Evolutionary conservation across 64 coral and sea anemone genomes (phyloP), one percentile per base, ranked within the genome.

Genomic region (Montipora capricornis): DNA sequence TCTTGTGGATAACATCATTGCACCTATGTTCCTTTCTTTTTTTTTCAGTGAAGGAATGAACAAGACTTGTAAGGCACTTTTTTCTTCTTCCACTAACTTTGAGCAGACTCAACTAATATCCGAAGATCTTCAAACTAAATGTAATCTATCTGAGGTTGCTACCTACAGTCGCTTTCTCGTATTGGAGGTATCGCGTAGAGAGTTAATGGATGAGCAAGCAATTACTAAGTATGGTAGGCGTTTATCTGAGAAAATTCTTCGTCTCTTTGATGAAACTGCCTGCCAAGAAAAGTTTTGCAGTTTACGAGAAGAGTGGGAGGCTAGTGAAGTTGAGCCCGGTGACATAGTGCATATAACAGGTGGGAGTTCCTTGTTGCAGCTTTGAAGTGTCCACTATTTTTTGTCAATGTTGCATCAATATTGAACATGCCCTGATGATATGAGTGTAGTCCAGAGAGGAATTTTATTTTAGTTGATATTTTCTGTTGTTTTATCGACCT

Each of bases 301-400:
- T 81, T 77, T 98, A 61, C 49, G 96, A 47, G 93, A 95, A 64
- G 96, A 98, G 20, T 98, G 96, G 96, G 96, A 98, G 51, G 80
- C 84, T 87, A 98, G 90, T 20, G 96, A 98, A 87, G 90, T 98
- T 66, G 96, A 98, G 62, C 96, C 96, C 50, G 96, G 96, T 80
- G 96, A 98, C 61, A 67, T 98, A 87, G 96, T 98, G 17, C 96
- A 98, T 77, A 75, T 98, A 10, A 98, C 96, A 74, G 96, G 96
- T 97, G 66, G 12, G 88, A 44, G 4, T n/a, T 71, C 14, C 20
- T 71, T 24, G 17, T 57, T 11, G 0, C 6, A 57, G 53, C 11
- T 57, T 8, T 8, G 6, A 57, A 57, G 11, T 8, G 6, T 11
- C 11, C 53, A 57, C 53, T 57, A 57, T 57, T 57, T 57, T 6